A percentile compares a stretch with the other conserved stretches of the same genome.
These are phyloP conservation scores for Forbesichthys papilliferus DNA, from an alignment of 2,113 vertebrate genomes.

Conservation along the genomic window DNA sequence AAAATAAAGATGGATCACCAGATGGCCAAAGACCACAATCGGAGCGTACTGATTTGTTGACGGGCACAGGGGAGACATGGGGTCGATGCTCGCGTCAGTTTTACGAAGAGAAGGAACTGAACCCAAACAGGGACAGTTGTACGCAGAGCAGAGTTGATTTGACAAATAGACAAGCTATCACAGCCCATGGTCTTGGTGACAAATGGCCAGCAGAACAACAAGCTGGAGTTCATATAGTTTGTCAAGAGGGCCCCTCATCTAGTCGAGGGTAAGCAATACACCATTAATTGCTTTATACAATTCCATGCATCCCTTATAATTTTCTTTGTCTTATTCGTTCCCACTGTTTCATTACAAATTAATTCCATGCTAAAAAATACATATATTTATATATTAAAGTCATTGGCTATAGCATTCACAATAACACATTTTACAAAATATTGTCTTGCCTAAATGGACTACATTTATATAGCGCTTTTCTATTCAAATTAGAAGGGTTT, in stretches of 20 bases:
- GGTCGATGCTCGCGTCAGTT: slow-evolving; percentile 38
- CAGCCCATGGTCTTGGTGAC: slow-evolving; percentile 12
- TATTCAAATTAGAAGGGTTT: too few relatives aligned
- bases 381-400: too few relatives aligned
- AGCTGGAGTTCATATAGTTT: slow-evolving; percentile 16
- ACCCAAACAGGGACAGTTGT: slow-evolving; percentile 22
- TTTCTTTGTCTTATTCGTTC: not conserved
- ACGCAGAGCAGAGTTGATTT: slow-evolving; percentile 26
- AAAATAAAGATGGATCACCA: slow-evolving; percentile 5
- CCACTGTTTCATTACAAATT: too few relatives aligned
- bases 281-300: not conserved
- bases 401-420: too few relatives aligned
- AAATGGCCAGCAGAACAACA: slow-evolving; percentile 40
- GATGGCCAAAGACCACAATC: slow-evolving; percentile 7
- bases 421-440: too few relatives aligned
- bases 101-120: slow-evolving; percentile 26
- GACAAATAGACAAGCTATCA: slow-evolving; percentile 22
- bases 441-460: too few relatives aligned
- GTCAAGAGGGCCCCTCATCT: slow-evolving; percentile 30
- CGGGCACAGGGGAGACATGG: slow-evolving; percentile 48
- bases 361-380: too few relatives aligned
- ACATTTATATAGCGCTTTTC: too few relatives aligned
- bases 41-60: slow-evolving; percentile 42
- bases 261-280: slow-evolving; percentile 51
- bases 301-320: not conserved